phyloP scores from a whole-genome alignment of 2,888 invertebrate species.

The Rhingia campestris region DNA sequence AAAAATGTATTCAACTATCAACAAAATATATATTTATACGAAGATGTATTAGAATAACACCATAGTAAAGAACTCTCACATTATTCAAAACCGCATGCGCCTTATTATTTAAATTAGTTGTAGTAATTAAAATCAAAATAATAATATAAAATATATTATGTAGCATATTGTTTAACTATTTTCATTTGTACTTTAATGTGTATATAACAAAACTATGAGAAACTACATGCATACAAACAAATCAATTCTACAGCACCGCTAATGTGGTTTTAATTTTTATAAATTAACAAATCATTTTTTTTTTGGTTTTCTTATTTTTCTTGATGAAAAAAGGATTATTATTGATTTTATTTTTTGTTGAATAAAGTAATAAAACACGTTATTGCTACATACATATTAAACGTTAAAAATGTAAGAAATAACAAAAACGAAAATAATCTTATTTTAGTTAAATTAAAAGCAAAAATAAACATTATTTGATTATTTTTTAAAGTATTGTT shows the following conservation, averaged over 20 bases:
- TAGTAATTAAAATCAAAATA: slow-evolving; percentile 44
- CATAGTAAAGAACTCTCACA: slow-evolving; percentile 39
- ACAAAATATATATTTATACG: slow-evolving; percentile 51
- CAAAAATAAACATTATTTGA: slow-evolving; percentile 71
- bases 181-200: slow-evolving; percentile 33
- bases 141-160: slow-evolving; percentile 38
- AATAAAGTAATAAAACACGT: slow-evolving; percentile 27
- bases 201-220: slow-evolving; percentile 46
- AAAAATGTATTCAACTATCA: slow-evolving; percentile 49
- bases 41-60: slow-evolving; percentile 46
- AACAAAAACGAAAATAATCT: slow-evolving; percentile 30
- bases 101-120: slow-evolving; percentile 58
- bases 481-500: slow-evolving; percentile 61
- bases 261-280: slow-evolving; percentile 26
- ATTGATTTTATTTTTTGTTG: slow-evolving; percentile 35
- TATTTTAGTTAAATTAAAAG: slow-evolving; percentile 71
- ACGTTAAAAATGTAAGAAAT: slow-evolving; percentile 30
- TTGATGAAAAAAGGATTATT: slow-evolving; percentile 31
- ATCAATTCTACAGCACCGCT: slow-evolving; percentile 30
- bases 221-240: slow-evolving; percentile 17
- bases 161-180: slow-evolving; percentile 31
- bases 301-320: slow-evolving; percentile 41
- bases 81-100: slow-evolving; percentile 70
- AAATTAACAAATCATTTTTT: slow-evolving; percentile 30
- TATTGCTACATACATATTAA: slow-evolving; percentile 35